A percentile compares a stretch with the other conserved stretches of the same genome.
phyloP scores from a whole-genome alignment of 2,797 vertebrate genomes.

The Luscinia luscinia region DNA sequence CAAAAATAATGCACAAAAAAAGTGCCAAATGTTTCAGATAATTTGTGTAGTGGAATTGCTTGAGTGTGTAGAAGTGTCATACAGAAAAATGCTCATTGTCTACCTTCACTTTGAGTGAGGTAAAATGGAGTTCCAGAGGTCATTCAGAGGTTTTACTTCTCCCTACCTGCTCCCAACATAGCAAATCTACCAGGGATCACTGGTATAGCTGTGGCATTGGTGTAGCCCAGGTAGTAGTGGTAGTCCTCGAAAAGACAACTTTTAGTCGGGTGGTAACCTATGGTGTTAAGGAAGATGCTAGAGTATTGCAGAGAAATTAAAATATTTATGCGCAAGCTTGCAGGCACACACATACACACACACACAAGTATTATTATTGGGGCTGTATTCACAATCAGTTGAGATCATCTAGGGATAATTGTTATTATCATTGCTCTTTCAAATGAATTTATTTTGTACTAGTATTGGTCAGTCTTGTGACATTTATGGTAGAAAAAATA shows the following conservation, averaged over 20 bases:
- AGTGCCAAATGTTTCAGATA: not conserved
- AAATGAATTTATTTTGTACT: not conserved
- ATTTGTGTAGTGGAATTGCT: not conserved
- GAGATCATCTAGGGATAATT: not conserved
- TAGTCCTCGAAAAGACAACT: not conserved
- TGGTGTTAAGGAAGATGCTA: not conserved
- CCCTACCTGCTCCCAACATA: accelerated
- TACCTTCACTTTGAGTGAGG: accelerated
- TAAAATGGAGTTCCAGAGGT: not conserved
- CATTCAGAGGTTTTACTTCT: not conserved
- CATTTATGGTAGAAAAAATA: not conserved
- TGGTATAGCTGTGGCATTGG: not conserved
- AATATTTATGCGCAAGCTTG: not conserved
- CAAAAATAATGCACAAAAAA: not conserved
- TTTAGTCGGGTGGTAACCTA: not conserved
- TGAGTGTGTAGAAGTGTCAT: not conserved
- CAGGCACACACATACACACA: too few species aligned
- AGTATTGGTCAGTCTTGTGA: not conserved
- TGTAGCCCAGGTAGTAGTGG: not conserved
- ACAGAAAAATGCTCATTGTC: not conserved
- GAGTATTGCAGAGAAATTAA: not conserved
- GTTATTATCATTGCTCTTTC: not conserved
- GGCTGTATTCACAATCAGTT: not conserved
- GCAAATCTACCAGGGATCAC: not conserved
- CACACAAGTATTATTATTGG: not conserved